Evolutionary conservation across 2,113 vertebrate genomes (phyloP).

Genomic region (Holacanthus passer): DNA sequence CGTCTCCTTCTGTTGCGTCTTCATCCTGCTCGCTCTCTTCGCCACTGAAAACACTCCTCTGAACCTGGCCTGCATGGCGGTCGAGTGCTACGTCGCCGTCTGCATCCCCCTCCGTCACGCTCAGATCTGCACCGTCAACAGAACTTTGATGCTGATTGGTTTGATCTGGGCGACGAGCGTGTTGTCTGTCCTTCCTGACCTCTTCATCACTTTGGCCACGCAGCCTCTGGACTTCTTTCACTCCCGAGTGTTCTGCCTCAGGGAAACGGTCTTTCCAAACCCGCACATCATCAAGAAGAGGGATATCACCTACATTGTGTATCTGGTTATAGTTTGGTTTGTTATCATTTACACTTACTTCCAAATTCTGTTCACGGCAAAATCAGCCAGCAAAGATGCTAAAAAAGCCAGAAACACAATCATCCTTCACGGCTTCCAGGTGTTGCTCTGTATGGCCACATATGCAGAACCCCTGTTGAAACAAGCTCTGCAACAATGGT

Average conservation of each 20-base stretch:
- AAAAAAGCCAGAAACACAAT: slow-evolving; percentile 81
- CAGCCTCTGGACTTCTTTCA: slow-evolving; percentile 61
- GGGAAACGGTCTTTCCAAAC: slow-evolving; percentile 53
- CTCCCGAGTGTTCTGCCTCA: slow-evolving; percentile 58
- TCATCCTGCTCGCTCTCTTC: slow-evolving; percentile 45
- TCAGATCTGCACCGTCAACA: slow-evolving; percentile 75
- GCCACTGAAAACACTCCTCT: slow-evolving; percentile 77
- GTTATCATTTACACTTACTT: slow-evolving; percentile 71
- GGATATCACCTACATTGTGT: slow-evolving; percentile 53
- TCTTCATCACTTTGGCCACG: slow-evolving; percentile 65
- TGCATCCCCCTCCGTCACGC: slow-evolving; percentile 76
- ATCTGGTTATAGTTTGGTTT: slow-evolving; percentile 70
- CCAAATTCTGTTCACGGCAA: slow-evolving; percentile 70
- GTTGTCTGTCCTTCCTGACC: slow-evolving; percentile 67
- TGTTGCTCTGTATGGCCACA: slow-evolving; percentile 75
- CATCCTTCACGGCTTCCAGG: slow-evolving; percentile 77
- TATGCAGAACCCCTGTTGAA: slow-evolving; percentile 49
- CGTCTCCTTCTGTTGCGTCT: slow-evolving; percentile 36
- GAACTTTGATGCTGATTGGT: slow-evolving; percentile 60
- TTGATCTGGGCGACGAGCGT: slow-evolving; percentile 73
- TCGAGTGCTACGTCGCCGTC: slow-evolving; percentile 81
- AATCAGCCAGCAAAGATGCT: slow-evolving; percentile 55
- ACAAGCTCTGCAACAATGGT: slow-evolving; percentile 13
- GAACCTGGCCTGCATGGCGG: slow-evolving; percentile 82
- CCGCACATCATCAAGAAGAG: slow-evolving; percentile 64